Evolutionary conservation across 2,113 vertebrate genomes (phyloP), one percentile per base, ranked within the genome.

Genomic region (Brachyhypopomus gauderio): DNA sequence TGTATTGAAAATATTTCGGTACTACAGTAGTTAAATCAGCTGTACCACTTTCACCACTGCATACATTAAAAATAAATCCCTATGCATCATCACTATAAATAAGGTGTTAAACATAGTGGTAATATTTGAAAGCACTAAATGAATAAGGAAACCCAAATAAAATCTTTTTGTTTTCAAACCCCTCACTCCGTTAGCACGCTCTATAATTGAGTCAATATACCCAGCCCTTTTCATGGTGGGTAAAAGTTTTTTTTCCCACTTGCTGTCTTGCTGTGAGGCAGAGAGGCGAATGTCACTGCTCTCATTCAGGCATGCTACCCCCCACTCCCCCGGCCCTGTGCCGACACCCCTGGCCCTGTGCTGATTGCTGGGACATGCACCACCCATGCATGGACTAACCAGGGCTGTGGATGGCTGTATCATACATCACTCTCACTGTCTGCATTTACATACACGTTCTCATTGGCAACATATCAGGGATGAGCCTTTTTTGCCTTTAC

Each of bases 1-100:
- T 38, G 36, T n/a, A 41, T 55, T 45, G 41, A 63, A 64, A 73
- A 72, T 59, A 79, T 8, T 8, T 45, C 41, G 7, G 41, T 6
- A 45, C 41, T 45, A 4, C 41, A 72, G 52, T 7, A 22, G 9
- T 16, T 4, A 11, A 59, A 17, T 70, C 34, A 20, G 14, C 14
- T 72, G 27, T 1, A 77, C 14, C 38, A 52, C 19, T 72, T 71
- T 78, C 52, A 64, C 64, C 64, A 71, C 38, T 27, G 38, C 6
- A 58, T 55, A 5, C 67, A 25, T 67, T n/a, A 23, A 9, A 77
- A 77, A 55, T 72, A 77, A 63, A 59, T 77, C 59, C 4, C 22
- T n/a, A 17, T 62, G 56, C 56, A 41, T 55, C 4, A 2, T 62
- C 41, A 17, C 17, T 72, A 52, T 62, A 56, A 82, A 72, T 45